Conservation (phyloP, 2,888 invertebrate species). For the Nowickia ferox region DNA sequence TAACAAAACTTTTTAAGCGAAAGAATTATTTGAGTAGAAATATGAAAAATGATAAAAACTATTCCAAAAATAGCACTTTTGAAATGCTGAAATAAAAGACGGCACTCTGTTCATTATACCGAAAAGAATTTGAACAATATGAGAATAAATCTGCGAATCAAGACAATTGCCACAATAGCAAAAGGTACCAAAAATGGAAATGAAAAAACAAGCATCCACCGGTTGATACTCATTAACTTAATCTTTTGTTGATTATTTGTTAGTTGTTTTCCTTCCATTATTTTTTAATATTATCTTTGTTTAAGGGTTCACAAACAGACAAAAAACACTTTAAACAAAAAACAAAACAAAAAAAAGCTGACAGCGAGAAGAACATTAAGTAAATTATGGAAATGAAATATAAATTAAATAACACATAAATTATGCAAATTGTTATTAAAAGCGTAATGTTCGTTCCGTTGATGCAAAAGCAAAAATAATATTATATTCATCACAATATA, state of each 20-base stretch:
- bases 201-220: constrained; percentile 19
- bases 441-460: constrained; percentile 51
- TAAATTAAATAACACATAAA: constrained; percentile 66
- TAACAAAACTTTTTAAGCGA: neutral
- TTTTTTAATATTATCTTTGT: constrained; percentile 52
- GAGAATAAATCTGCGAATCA: constrained; percentile 23
- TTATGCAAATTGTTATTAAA: constrained; percentile 66
- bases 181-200: neutral
- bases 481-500: constrained; percentile 33
- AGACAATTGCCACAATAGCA: constrained; percentile 20
- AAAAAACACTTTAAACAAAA: constrained; percentile 2
- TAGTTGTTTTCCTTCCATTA: constrained; percentile 12
- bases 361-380: constrained; percentile 53
- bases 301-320: constrained; percentile 57
- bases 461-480: constrained; percentile 20
- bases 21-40: neutral
- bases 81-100: neutral
- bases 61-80: constrained; percentile 5
- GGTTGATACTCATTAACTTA: constrained; percentile 58
- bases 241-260: constrained; percentile 63
- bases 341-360: constrained; percentile 24
- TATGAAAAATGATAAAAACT: neutral
- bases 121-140: neutral
- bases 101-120: neutral
- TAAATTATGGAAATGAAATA: constrained; percentile 67